Percentiles rank a stretch among this genome's conserved stretches.
Conservation (phyloP, 2,797 vertebrate genomes). For the Sphaeramia orbicularis region DNA sequence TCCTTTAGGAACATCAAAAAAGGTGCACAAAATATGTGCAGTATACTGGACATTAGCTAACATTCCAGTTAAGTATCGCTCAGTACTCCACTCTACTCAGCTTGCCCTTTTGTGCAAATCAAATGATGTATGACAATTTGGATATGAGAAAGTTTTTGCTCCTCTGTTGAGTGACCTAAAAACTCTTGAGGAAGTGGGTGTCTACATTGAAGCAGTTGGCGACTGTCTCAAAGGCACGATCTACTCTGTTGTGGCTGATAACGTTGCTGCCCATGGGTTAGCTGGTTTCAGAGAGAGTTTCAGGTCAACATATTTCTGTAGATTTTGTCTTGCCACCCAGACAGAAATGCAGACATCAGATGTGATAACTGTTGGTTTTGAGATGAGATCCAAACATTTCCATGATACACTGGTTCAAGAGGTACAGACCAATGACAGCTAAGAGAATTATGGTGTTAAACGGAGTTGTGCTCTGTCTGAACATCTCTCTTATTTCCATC, state of each 20-base stretch:
- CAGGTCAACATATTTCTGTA: constrained; percentile 23
- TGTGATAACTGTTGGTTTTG: neutral
- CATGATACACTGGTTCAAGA: constrained; percentile 17
- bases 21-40: constrained; percentile 15
- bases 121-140: constrained; percentile 8
- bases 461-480: constrained; percentile 28
- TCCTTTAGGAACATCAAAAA: constrained; percentile 2
- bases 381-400: constrained; percentile 6
- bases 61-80: constrained; percentile 11
- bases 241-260: constrained; percentile 42
- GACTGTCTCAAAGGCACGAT: constrained; percentile 38
- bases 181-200: constrained; percentile 18
- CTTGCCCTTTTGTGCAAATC: constrained; percentile 24
- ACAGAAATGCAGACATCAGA: too few relatives aligned
- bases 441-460: constrained; percentile 5
- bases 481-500: constrained; percentile 43
- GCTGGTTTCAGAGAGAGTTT: too few relatives aligned
- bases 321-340: constrained; percentile 35
- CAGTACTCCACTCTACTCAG: neutral
- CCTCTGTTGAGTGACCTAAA: constrained; percentile 18
- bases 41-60: constrained; percentile 24
- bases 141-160: constrained; percentile 18
- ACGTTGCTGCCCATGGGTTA: constrained; percentile 47
- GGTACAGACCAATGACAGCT: neutral
- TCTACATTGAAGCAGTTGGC: constrained; percentile 34